Percentiles rank a stretch among this genome's conserved stretches.
Conservation (phyloP, 2,888 invertebrate species). For the Stegana nigrithorax region DNA sequence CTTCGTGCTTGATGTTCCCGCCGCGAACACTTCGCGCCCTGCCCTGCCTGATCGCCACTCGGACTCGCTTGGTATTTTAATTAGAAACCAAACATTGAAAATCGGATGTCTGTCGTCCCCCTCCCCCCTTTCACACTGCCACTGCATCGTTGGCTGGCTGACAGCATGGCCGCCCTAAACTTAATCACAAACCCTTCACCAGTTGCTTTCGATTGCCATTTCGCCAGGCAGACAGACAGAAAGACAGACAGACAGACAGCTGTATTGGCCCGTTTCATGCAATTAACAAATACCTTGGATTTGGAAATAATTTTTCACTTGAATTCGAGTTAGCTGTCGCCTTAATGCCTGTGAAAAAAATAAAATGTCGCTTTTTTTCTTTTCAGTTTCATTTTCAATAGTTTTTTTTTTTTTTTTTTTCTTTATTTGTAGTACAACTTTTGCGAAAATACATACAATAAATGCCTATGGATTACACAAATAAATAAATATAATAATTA, state of each 20-base stretch:
- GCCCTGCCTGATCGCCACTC: slow-evolving; percentile 18
- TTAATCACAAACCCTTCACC: slow-evolving; percentile 12
- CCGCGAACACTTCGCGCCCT: slow-evolving; percentile 18
- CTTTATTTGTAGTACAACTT: too few relatives aligned
- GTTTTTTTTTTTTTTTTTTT: too few relatives aligned
- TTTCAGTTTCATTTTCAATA: not conserved
- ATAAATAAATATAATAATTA: too few relatives aligned
- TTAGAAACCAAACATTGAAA: slow-evolving; percentile 56
- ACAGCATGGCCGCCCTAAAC: not conserved
- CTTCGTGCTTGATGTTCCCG: slow-evolving; percentile 11
- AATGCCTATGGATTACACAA: too few relatives aligned
- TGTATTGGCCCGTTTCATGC: slow-evolving; percentile 11
- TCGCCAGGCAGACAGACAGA: too few relatives aligned
- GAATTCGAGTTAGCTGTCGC: too few relatives aligned
- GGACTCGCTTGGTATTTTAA: slow-evolving; percentile 50
- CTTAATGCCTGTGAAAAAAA: not conserved
- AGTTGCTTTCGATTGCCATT: not conserved
- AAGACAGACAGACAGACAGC: too few relatives aligned
- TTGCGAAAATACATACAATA: too few relatives aligned
- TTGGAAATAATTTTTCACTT: slow-evolving; percentile 12
- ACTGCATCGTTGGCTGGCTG: not conserved
- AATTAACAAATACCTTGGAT: slow-evolving; percentile 16
- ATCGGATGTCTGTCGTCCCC: slow-evolving; percentile 46
- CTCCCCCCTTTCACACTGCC: slow-evolving; percentile 14
- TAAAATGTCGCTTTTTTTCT: too few relatives aligned